Percentiles rank a stretch among this genome's conserved stretches.
Conservation (phyloP, 2,113 vertebrate genomes). For the Nycticryphes semicollaris region DNA sequence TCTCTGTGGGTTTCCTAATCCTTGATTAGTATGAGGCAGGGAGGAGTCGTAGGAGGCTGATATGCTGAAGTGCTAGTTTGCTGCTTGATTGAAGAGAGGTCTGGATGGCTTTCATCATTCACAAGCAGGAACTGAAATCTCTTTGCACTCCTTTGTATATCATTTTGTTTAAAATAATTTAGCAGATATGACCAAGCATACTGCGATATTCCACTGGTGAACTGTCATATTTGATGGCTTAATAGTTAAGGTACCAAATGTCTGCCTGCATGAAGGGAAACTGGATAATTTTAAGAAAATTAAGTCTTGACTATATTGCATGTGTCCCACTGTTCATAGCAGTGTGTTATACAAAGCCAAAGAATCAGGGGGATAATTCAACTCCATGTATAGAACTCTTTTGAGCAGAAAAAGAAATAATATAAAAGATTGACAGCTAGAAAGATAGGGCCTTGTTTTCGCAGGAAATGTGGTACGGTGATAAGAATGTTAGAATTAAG, state of each 20-base stretch:
- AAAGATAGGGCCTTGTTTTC: background rate
- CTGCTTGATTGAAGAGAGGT: background rate
- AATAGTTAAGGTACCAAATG: background rate
- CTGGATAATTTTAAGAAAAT: background rate
- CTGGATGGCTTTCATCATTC: background rate
- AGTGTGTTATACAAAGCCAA: background rate
- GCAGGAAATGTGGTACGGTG: background rate
- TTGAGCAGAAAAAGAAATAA: background rate
- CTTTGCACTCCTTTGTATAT: background rate
- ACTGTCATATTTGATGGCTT: background rate
- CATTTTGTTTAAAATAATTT: background rate
- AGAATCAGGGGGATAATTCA: background rate
- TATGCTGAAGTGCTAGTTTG: background rate
- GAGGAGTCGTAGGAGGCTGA: background rate
- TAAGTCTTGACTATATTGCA: background rate
- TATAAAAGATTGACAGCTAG: background rate
- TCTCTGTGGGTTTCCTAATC: background rate
- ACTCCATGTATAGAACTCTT: background rate
- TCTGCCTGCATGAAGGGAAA: background rate
- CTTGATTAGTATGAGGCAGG: background rate
- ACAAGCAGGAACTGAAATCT: background rate
- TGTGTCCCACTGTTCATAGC: background rate
- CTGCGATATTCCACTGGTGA: background rate
- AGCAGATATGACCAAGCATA: background rate
- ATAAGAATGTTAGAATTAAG: background rate